phyloP scores from a whole-genome alignment of 2,797 vertebrate genomes.

The Danio choprae region DNA sequence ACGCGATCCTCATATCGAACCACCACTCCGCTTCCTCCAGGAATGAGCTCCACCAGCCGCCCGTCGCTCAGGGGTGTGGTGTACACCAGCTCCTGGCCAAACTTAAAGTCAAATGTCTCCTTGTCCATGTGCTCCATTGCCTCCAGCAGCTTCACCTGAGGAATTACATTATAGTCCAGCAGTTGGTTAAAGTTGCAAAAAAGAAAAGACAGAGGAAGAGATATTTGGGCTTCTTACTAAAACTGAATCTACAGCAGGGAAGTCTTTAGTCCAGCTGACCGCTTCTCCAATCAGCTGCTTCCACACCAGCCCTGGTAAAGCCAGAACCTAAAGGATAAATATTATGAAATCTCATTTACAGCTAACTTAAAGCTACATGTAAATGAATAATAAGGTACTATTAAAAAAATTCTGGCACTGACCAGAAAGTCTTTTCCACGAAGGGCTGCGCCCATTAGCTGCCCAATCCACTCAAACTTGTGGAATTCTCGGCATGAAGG shows the following conservation, averaged over 20 bases:
- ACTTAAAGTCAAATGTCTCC: constrained; percentile 94
- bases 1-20: constrained; percentile 90
- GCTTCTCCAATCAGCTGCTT: constrained; percentile 96
- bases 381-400: background rate
- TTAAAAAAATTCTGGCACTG: constrained; percentile 59
- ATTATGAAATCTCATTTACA: background rate
- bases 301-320: constrained; percentile 95
- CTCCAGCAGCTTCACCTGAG: constrained; percentile 94
- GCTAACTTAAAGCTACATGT: background rate
- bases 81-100: constrained; percentile 94
- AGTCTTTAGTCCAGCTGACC: constrained; percentile 95
- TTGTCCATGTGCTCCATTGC: constrained; percentile 97
- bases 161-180: constrained; percentile 3
- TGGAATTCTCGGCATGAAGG: constrained; percentile 94
- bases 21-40: constrained; percentile 82
- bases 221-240: constrained; percentile 81
- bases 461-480: constrained; percentile 96
- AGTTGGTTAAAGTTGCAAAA: background rate
- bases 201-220: background rate
- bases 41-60: constrained; percentile 87
- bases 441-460: constrained; percentile 97
- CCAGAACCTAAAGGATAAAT: constrained; percentile 83
- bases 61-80: constrained; percentile 92
- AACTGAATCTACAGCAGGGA: constrained; percentile 93
- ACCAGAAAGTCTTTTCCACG: constrained; percentile 97